These are phyloP conservation scores for Oriolus oriolus DNA, from an alignment of 2,113 vertebrate genomes.

Conservation along the genomic window DNA sequence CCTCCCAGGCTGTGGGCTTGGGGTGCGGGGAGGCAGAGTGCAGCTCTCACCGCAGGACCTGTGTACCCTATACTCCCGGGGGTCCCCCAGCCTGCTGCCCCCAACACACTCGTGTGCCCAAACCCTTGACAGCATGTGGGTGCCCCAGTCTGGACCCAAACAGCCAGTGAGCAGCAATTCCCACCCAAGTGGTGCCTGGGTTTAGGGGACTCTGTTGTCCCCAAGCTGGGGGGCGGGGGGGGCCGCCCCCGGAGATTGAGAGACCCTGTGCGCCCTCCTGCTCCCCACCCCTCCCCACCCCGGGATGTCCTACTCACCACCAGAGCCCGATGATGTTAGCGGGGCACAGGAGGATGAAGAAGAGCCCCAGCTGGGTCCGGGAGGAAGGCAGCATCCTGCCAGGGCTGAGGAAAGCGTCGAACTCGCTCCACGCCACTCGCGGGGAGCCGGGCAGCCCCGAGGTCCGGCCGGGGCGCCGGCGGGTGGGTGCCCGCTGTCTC, in stretches of 20 bases:
- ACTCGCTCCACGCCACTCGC: not conserved
- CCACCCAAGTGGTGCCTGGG: too few relatives aligned
- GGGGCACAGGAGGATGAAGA: constrained; percentile 90
- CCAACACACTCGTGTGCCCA: rapidly evolving
- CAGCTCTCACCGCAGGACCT: not conserved
- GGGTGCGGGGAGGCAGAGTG: not conserved
- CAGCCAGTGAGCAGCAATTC: not conserved
- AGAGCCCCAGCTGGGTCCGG: constrained; percentile 84
- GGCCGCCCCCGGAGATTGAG: not conserved
- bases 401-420: constrained; percentile 33
- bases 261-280: not conserved
- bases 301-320: constrained; percentile 81
- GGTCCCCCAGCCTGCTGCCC: not conserved
- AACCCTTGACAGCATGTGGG: rapidly evolving
- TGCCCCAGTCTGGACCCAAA: not conserved
- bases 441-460: not conserved
- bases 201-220: not conserved
- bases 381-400: constrained; percentile 81
- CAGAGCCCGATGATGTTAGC: constrained; percentile 93
- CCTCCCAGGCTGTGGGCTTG: not conserved
- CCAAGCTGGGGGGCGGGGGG: not conserved
- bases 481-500: constrained; percentile 8
- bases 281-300: not conserved
- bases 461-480: not conserved
- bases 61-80: not conserved